A percentile compares a stretch with the other conserved stretches of the same genome.
Conservation (phyloP, 1,140 invertebrate genomes). For the Eufriesea mexicana region DNA sequence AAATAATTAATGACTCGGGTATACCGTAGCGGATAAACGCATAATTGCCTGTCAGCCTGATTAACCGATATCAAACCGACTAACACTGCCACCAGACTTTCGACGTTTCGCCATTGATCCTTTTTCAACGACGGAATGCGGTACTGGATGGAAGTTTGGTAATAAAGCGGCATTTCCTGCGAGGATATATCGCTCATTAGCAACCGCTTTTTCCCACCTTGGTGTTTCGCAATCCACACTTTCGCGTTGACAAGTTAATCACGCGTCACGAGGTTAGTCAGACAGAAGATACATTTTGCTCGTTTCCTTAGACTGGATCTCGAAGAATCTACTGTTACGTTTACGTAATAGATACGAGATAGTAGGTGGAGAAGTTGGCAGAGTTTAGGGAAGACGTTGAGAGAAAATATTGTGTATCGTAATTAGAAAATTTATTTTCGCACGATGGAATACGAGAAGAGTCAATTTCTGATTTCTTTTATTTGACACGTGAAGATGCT, state of each 20-base stretch:
- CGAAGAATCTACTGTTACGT: background rate
- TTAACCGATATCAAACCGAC: background rate
- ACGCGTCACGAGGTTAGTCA: background rate
- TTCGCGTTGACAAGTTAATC: conserved; percentile 1
- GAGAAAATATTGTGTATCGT: too few relatives aligned
- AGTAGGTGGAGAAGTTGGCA: background rate
- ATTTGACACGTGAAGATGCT: too few relatives aligned
- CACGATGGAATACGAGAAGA: too few relatives aligned
- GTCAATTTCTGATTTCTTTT: too few relatives aligned
- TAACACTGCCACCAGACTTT: background rate
- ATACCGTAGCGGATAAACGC: background rate
- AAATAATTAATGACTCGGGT: background rate
- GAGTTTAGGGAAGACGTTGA: too few relatives aligned
- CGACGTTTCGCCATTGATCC: background rate
- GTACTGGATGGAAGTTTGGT: conserved; percentile 11
- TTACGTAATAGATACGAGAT: background rate
- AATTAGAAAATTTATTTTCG: too few relatives aligned
- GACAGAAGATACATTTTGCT: background rate
- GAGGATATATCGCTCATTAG: background rate
- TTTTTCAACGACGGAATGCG: background rate
- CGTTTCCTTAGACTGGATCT: background rate
- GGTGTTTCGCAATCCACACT: background rate
- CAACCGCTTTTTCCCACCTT: background rate
- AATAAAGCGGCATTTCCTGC: conserved; percentile 4
- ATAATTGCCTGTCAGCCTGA: background rate